Evolutionary conservation across 2,113 vertebrate species (phyloP).

Genomic region (Labeo catla): DNA sequence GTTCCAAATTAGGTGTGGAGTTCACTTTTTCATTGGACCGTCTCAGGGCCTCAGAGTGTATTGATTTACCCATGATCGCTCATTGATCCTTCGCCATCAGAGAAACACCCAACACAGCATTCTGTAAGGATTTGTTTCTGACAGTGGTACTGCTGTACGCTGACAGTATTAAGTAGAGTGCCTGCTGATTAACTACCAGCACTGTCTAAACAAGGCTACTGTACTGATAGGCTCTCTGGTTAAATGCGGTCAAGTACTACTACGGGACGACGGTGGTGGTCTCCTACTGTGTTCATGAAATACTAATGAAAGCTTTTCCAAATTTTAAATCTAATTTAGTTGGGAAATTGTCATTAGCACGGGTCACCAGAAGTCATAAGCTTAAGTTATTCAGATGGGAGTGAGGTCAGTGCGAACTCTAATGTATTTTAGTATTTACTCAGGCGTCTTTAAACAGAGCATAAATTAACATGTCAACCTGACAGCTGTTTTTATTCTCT

Average conservation of each 20-base stretch:
- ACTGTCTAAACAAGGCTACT: background rate
- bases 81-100: constrained; percentile 55
- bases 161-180: constrained; percentile 25
- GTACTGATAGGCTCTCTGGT: background rate
- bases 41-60: constrained; percentile 42
- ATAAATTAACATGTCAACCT: background rate
- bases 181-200: constrained; percentile 16
- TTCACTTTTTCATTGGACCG: constrained; percentile 9
- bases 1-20: background rate
- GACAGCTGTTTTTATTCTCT: background rate
- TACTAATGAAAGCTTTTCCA: background rate
- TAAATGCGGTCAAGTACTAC: background rate
- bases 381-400: background rate
- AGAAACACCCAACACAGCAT: constrained; percentile 50
- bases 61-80: constrained; percentile 65
- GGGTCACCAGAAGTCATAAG: constrained; percentile 7
- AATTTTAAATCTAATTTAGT: constrained; percentile 14
- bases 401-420: background rate
- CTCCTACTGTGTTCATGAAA: background rate
- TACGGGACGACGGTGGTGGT: background rate
- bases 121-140: constrained; percentile 38
- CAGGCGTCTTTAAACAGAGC: background rate
- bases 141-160: background rate
- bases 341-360: constrained; percentile 25
- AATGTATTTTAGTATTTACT: background rate